A percentile compares a stretch with the other conserved stretches of the same genome.
Conservation (phyloP, 2,113 vertebrate species). For the Ovis canadensis region DNA sequence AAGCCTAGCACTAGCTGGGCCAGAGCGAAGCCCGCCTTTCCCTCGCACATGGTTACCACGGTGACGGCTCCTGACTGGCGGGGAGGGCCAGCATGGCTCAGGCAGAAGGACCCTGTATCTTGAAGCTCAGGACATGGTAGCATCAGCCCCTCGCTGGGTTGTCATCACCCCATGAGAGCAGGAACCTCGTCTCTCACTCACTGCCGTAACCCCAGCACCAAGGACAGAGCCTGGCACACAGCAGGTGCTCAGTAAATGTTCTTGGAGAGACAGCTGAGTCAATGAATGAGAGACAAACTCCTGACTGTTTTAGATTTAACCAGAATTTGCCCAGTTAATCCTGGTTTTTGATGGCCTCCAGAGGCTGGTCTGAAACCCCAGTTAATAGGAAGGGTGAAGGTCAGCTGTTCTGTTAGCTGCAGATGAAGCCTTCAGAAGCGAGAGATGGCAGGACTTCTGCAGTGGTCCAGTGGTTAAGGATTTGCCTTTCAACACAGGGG, state of each 20-base stretch:
- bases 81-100: not conserved
- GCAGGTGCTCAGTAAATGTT: not conserved
- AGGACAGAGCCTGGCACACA: not conserved
- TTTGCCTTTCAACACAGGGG: not conserved
- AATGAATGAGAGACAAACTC: not conserved
- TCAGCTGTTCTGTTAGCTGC: not conserved
- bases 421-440: not conserved
- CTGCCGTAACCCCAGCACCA: not conserved
- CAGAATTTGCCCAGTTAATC: not conserved
- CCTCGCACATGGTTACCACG: not conserved
- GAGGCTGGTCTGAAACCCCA: not conserved
- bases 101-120: not conserved
- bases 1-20: fast-evolving
- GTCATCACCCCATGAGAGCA: not conserved
- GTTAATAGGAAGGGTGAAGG: fast-evolving
- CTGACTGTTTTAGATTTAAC: fast-evolving
- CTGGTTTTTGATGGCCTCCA: not conserved
- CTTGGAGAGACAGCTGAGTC: not conserved
- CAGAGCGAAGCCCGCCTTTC: not conserved
- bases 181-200: fast-evolving
- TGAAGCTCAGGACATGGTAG: not conserved
- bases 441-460: not conserved
- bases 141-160: not conserved
- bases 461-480: not conserved
- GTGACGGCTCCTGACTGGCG: not conserved